These are phyloP conservation scores for Lithophane semibrunnea DNA, from an alignment of 2,888 invertebrate genomes.

Conservation along the genomic window DNA sequence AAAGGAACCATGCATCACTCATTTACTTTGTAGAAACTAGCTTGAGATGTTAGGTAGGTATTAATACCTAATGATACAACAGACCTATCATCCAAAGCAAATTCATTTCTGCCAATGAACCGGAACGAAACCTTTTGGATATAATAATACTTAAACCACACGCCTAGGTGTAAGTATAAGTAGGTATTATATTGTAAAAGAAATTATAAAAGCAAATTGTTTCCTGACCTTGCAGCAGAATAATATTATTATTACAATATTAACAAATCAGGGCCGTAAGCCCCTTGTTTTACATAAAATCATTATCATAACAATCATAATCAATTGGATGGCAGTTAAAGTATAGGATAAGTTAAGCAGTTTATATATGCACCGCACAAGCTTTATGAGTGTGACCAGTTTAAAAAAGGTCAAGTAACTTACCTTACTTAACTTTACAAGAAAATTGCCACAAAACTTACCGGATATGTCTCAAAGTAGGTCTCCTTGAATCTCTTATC, in stretches of 20 bases:
- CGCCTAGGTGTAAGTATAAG: background rate
- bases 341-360: no score
- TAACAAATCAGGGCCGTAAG: conserved; percentile 1
- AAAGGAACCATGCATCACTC: background rate
- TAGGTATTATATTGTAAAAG: background rate
- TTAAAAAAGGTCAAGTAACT: background rate
- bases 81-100: background rate
- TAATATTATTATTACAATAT: background rate
- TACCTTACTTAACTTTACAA: no score
- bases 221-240: background rate
- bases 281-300: background rate
- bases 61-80: background rate
- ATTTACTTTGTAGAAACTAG: background rate
- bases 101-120: background rate
- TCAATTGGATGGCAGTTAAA: background rate
- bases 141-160: no score
- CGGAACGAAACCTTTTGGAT: background rate
- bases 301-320: background rate
- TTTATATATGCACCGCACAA: background rate
- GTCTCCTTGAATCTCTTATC: conserved; percentile 94
- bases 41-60: no score
- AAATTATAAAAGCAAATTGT: conserved; percentile 22
- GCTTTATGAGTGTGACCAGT: background rate
- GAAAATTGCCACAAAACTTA: conserved; percentile 79
- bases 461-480: conserved; percentile 96